Conservation (phyloP, 2,113 vertebrate genomes). For the Channa argus region DNA sequence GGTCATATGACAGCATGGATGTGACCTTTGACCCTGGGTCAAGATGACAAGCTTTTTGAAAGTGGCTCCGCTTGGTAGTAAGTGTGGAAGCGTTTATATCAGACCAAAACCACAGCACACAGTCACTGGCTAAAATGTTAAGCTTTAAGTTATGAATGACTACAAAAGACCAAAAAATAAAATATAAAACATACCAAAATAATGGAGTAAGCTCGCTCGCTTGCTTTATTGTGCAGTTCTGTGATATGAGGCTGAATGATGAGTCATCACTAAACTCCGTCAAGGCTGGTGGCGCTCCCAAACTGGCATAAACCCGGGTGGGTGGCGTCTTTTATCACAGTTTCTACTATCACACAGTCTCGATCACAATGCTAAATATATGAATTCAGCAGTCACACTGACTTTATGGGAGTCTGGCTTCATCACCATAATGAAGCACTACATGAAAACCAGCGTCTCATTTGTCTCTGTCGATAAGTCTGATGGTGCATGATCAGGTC, state of each 20-base stretch:
- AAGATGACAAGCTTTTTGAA: conserved; percentile 30
- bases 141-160: conserved; percentile 32
- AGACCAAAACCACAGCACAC: conserved; percentile 65
- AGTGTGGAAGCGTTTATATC: conserved; percentile 58
- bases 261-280: not conserved
- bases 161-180: conserved; percentile 7
- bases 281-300: conserved; percentile 40
- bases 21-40: conserved; percentile 51
- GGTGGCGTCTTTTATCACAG: conserved; percentile 49
- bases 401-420: conserved; percentile 38
- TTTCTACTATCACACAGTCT: not conserved
- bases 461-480: not conserved
- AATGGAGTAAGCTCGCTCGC: conserved; percentile 3
- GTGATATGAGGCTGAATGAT: conserved; percentile 35
- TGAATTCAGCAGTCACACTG: not conserved
- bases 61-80: conserved; percentile 5
- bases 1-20: not conserved
- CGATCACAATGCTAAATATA: conserved; percentile 1
- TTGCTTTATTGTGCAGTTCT: not conserved
- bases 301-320: conserved; percentile 23
- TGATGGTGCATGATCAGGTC: too few species aligned
- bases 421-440: not conserved
- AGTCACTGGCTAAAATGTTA: conserved; percentile 60
- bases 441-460: not conserved
- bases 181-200: not conserved